These are phyloP conservation scores for Anseranas semipalmata DNA, from an alignment of 2,113 vertebrate genomes.

Conservation along the genomic window DNA sequence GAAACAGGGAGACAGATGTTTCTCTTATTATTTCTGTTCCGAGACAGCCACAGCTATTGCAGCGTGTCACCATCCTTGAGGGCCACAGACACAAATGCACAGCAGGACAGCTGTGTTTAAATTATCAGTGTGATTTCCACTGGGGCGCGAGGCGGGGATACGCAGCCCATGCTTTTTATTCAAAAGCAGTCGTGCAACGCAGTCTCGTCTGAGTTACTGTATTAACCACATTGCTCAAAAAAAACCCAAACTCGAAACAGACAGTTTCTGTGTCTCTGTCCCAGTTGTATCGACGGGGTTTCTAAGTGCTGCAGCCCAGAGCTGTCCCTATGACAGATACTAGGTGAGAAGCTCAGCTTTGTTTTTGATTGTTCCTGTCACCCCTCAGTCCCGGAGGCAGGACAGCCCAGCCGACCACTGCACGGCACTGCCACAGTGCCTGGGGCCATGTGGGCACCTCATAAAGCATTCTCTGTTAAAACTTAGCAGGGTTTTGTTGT, in stretches of 20 bases:
- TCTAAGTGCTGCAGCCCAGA: background rate
- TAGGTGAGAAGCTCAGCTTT: background rate
- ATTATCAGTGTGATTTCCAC: slow-evolving; percentile 11
- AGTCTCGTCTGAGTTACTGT: background rate
- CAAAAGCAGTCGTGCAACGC: background rate
- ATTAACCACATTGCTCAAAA: background rate
- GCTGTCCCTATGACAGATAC: background rate
- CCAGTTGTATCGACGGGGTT: background rate
- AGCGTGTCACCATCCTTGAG: background rate
- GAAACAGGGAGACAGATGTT: slow-evolving; percentile 55
- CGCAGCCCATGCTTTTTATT: background rate
- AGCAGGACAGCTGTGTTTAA: slow-evolving; percentile 28
- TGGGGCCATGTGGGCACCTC: accelerated
- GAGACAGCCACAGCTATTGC: slow-evolving; percentile 5
- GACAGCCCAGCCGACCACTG: background rate
- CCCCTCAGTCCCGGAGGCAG: background rate
- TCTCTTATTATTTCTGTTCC: slow-evolving; percentile 51
- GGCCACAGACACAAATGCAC: background rate
- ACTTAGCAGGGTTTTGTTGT: background rate
- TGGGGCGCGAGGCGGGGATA: background rate
- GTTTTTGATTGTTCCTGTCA: accelerated
- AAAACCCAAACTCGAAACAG: background rate
- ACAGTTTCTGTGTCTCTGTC: background rate
- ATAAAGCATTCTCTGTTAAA: background rate
- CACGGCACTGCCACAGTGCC: accelerated